Evolutionary conservation across 1,140 invertebrate species (phyloP).

Genomic region (Drosophila varians): DNA sequence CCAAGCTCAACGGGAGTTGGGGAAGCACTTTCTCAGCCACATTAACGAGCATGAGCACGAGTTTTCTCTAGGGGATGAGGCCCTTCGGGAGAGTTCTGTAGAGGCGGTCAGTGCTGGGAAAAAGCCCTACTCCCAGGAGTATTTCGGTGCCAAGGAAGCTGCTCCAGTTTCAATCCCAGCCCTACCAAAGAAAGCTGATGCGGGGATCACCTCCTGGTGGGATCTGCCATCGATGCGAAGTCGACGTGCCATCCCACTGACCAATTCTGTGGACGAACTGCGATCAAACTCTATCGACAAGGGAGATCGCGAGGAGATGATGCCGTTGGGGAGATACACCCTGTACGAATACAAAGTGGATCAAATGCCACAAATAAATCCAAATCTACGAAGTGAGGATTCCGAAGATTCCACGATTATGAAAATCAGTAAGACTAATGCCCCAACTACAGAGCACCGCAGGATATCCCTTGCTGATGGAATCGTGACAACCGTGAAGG

Average conservation of each 20-base stretch:
- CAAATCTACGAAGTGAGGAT: neutral
- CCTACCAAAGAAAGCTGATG: constrained; percentile 27
- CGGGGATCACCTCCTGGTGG: constrained; percentile 68
- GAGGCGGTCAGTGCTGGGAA: neutral
- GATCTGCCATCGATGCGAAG: constrained; percentile 56
- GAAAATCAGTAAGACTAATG: constrained; percentile 36
- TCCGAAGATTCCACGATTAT: constrained; percentile 52
- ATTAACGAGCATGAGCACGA: constrained; percentile 59
- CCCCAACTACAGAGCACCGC: neutral
- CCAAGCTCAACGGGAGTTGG: constrained; percentile 64
- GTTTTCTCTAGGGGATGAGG: constrained; percentile 37
- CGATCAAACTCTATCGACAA: constrained; percentile 67
- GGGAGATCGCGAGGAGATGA: constrained; percentile 50
- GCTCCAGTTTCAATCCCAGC: neutral
- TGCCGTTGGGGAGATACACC: constrained; percentile 49
- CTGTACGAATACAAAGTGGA: constrained; percentile 61
- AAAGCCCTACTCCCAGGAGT: constrained; percentile 16
- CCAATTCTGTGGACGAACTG: constrained; percentile 23
- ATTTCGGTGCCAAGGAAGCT: constrained; percentile 23
- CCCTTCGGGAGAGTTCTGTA: constrained; percentile 2
- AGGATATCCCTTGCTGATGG: constrained; percentile 42
- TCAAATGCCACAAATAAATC: neutral
- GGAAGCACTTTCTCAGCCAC: constrained; percentile 68
- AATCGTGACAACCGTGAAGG: constrained; percentile 62
- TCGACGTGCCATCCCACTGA: constrained; percentile 48